Conservation (phyloP, 2,888 invertebrate genomes). For the Leptinotarsa peninsularis region DNA sequence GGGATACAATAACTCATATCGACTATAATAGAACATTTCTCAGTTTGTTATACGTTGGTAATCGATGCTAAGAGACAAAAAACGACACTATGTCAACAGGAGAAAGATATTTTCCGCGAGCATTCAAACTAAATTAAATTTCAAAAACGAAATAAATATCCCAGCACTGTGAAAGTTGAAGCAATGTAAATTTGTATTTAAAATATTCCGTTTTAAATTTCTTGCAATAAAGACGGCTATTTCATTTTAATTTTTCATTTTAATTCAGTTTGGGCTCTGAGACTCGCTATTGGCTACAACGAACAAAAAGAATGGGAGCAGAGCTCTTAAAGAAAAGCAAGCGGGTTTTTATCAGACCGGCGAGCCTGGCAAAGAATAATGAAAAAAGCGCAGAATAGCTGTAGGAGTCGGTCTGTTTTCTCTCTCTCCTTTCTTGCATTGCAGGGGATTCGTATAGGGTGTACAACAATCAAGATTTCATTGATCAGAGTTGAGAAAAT, state of each 20-base stretch:
- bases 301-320: conserved; percentile 48
- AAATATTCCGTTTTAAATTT: conserved; percentile 62
- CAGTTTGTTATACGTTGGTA: too few species aligned
- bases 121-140: conserved; percentile 43
- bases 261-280: conserved; percentile 59
- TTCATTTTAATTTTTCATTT: conserved; percentile 63
- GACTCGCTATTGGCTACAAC: conserved; percentile 23
- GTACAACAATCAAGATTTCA: background rate
- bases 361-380: conserved; percentile 46
- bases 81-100: conserved; percentile 1
- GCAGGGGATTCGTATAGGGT: conserved; percentile 22
- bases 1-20: too few species aligned
- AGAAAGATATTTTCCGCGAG: conserved; percentile 25
- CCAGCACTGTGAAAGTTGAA: conserved; percentile 40
- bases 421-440: conserved; percentile 31
- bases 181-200: conserved; percentile 57
- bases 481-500: background rate
- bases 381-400: conserved; percentile 49
- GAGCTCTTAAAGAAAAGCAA: conserved; percentile 51
- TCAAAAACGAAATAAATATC: conserved; percentile 42
- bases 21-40: too few species aligned
- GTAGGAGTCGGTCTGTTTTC: conserved; percentile 36
- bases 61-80: too few species aligned
- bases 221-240: conserved; percentile 62
- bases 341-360: conserved; percentile 47